Evolutionary conservation across 2,113 vertebrate species (phyloP).

Genomic region (Gopherus evgoodei): DNA sequence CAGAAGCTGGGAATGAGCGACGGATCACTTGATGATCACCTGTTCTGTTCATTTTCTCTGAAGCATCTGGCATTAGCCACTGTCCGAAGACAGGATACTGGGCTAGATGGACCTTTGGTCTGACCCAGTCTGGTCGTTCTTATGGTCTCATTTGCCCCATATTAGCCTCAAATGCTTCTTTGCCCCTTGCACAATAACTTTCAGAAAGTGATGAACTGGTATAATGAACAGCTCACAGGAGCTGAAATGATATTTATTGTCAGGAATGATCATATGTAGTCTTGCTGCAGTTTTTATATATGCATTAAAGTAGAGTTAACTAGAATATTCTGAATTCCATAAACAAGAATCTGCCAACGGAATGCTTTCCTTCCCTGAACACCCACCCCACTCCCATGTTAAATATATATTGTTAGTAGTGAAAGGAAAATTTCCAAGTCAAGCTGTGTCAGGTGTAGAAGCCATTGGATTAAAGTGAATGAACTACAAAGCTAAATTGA

Average conservation of each 20-base stretch:
- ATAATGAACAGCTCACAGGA: not conserved
- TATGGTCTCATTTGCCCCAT: not conserved
- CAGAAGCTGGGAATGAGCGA: too few relatives aligned
- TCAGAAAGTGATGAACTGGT: not conserved
- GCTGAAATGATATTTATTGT: not conserved
- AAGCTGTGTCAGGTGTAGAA: not conserved
- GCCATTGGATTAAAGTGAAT: not conserved
- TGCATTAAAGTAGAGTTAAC: not conserved
- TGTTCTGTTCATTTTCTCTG: too few relatives aligned
- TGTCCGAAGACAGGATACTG: too few relatives aligned
- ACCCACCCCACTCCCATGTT: not conserved
- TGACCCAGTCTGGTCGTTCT: too few relatives aligned
- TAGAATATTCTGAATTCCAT: not conserved
- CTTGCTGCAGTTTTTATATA: not conserved
- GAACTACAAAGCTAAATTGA: not conserved
- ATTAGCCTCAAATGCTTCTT: not conserved
- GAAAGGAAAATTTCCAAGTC: not conserved
- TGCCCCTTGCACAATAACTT: rapidly evolving
- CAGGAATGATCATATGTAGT: not conserved
- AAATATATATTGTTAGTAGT: not conserved
- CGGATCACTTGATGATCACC: too few relatives aligned
- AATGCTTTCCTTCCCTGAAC: not conserved
- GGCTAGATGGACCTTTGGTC: too few relatives aligned
- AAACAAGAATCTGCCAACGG: not conserved
- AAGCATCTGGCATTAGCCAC: too few relatives aligned